A percentile compares a stretch with the other conserved stretches of the same genome.
Evolutionary conservation across 35 echinoderm and acorn worm genomes (phyloP).

Genomic region (Stichopus chloronotus): DNA sequence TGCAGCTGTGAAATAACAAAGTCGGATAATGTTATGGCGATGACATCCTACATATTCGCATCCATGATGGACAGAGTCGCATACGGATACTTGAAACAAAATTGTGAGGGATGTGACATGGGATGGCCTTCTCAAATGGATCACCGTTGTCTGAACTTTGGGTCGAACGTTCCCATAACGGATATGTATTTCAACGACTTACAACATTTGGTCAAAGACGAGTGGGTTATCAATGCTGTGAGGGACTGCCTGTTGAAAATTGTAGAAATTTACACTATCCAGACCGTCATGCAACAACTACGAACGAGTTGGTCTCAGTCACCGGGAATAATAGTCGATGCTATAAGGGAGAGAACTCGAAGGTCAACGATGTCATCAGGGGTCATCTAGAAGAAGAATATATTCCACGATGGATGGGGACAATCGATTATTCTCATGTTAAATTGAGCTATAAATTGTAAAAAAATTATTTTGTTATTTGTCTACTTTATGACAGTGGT

Average conservation of each 20-base stretch:
- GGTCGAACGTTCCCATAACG: background rate
- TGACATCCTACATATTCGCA: too few relatives aligned
- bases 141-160: background rate
- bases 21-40: background rate
- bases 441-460: background rate
- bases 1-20: background rate
- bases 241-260: background rate
- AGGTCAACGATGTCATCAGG: background rate
- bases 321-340: background rate
- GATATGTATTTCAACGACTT: constrained; percentile 4
- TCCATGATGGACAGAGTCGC: too few relatives aligned
- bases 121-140: too few relatives aligned
- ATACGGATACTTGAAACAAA: too few relatives aligned
- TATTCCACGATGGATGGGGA: background rate
- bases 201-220: background rate
- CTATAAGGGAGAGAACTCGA: constrained; percentile 10
- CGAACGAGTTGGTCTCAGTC: background rate
- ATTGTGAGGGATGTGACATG: too few relatives aligned
- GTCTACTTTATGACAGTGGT: background rate
- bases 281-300: background rate
- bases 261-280: background rate
- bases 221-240: constrained; percentile 13
- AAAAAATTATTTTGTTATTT: too few relatives aligned
- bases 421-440: background rate
- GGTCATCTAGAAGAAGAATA: background rate